These are phyloP conservation scores for Ormia ochracea DNA, from an alignment of 2,888 invertebrate genomes.

Conservation along the genomic window DNA sequence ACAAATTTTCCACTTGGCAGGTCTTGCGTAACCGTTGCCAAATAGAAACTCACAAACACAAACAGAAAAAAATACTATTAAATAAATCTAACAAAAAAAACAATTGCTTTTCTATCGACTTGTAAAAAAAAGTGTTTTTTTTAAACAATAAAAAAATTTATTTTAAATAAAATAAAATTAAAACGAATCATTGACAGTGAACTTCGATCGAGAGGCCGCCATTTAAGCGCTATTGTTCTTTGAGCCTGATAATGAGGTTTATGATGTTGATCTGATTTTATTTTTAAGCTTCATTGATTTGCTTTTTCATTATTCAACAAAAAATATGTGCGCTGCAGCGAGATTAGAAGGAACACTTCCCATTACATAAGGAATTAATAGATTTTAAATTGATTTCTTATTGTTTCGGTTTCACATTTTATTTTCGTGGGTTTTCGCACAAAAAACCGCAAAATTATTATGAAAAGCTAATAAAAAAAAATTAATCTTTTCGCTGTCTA, in stretches of 20 bases:
- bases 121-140: not conserved
- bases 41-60: slow-evolving; percentile 44
- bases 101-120: not conserved
- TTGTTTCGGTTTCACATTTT: not conserved
- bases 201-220: slow-evolving; percentile 44
- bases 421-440: not conserved
- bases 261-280: slow-evolving; percentile 18
- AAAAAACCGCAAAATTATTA: slow-evolving; percentile 16
- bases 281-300: slow-evolving; percentile 60
- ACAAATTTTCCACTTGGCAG: slow-evolving; percentile 62
- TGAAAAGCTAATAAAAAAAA: not conserved
- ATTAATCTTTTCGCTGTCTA: not conserved
- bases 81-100: slow-evolving; percentile 26
- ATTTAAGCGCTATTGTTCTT: not conserved
- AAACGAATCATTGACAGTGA: slow-evolving; percentile 60
- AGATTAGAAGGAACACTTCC: not conserved
- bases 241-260: not conserved
- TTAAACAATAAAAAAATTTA: slow-evolving; percentile 29
- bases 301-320: not conserved
- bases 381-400: not conserved
- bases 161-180: slow-evolving; percentile 49
- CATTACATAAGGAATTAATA: slow-evolving; percentile 20
- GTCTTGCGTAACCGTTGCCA: slow-evolving; percentile 59
- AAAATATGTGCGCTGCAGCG: slow-evolving; percentile 33
- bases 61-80: slow-evolving; percentile 4